Base-by-base conservation (phyloP, 2,888 invertebrate genomes). In the Tubiluchus corallicola region DNA sequence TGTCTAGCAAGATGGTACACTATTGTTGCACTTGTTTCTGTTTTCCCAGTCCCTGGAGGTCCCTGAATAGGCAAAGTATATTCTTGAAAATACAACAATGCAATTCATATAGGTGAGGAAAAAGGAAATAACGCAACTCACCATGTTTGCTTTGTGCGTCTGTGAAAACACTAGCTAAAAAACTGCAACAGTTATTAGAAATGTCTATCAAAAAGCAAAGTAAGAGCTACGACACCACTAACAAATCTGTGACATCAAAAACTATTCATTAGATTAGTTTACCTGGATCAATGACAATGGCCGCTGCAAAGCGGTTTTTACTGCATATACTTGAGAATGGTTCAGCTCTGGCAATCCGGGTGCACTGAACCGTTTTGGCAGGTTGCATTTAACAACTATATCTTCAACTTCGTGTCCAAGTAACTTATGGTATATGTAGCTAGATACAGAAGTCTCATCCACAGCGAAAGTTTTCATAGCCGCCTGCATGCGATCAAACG, bases 11-110 rank as follows among this genome's bases (percentile, higher is more conserved):
- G 69, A 61, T 99, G 98, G 63, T 94, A 98, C 2, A 99, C 98
- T 52, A 99, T 90, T 0, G 96, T 94, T 1, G 98, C 98, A 1
- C 96, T 96, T 0, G 98, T 99, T 0, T 98, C 98, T 0, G 98
- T 99, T 68, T 99, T 98, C 3, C 96, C 96, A 0, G 96, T 96
- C 41, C 90, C 90, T 0, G 94, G 92, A 0, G 87, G 87, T 1
- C 88, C 70, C 65, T 66, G 49, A n/a, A n/a, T n/a, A n/a, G n/a
- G n/a, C n/a, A n/a, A n/a, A n/a, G n/a, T n/a, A n/a, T n/a, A n/a
- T n/a, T n/a, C n/a, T n/a, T n/a, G n/a, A n/a, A n/a, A n/a, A n/a
- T n/a, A n/a, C n/a, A n/a, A n/a, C n/a, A n/a, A n/a, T n/a, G n/a
- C n/a, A n/a, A n/a, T n/a, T n/a, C n/a, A n/a, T n/a, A n/a, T n/a